Base-by-base conservation (phyloP, 2,888 invertebrate genomes). In the Harpalus rufipes region DNA sequence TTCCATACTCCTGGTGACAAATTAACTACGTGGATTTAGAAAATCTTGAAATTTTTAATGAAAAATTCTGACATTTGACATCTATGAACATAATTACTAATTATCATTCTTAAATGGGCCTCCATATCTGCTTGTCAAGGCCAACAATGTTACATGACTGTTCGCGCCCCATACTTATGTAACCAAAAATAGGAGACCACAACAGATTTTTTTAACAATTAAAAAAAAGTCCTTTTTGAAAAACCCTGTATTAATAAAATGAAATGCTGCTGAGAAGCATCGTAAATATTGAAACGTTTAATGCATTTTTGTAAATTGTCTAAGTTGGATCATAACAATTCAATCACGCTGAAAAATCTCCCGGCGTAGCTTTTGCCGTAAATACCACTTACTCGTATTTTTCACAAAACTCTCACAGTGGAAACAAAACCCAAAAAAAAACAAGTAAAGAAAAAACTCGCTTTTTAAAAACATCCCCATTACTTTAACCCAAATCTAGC, bases 401-500 rank as follows among this genome's bases (percentile, higher is more conserved):
- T 74, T 74, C 72, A 16, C 72, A 74, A 32, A 44, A 74, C 72
- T 44, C 18, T 44, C 41, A 44, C 6, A 18, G 72, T 16, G 18
- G 72, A 74, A 74, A 74, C 44, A 74, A 74, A 74, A 74, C 39
- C 63, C 58, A 18, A 83, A 83, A 58, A 83, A 58, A 74, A 74
- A 74, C 18, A 83, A 74, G 74, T 74, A 83, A 39, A 72, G 72
- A 83, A 41, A 72, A 83, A 83, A 83, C 41, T 25, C 83, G 41
- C 76, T 76, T 83, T 74, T 74, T 74, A 83, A 83, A 81, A 83
- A 83, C 74, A 83, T 59, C 61, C 74, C 76, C 83, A 83, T 83
- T 83, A 74, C 83, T 83, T 72, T 83, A 83, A 83, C 83, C 83
- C 83, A 83, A 83, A 83, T 83, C 83, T 83, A 74, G 76, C 74